Base-by-base conservation (phyloP, 2,888 invertebrate genomes). In the Melieria crassipennis region DNA sequence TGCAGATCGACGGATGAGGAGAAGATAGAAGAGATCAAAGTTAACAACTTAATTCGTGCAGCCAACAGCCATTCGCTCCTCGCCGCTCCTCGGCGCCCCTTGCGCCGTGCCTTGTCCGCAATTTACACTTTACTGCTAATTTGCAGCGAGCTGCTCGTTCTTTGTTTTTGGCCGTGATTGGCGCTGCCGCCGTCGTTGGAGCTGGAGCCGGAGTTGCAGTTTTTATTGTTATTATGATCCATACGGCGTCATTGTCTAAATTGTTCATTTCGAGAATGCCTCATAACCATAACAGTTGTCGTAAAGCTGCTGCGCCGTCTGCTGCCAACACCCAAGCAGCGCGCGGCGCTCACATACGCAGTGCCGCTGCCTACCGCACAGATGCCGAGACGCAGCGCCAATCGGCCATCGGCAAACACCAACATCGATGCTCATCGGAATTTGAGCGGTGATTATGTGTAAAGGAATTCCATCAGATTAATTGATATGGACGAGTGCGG, bases 401-500 rank as follows among this genome's bases (percentile, higher is more conserved):
- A 30, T 30, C 30, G 30, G 30, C 30, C 63, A 63, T 4, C 13
- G 30, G 13, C 57, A 30, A 57, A 5, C 52, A 52, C 5, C 52
- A 52, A 9, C 52, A 52, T 55, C 11, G 43, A 52, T 55, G 65
- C 56, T 57, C 65, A 57, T 65, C 57, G 57, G 9, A 16, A 52
- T 65, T 65, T 65, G 56, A 56, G 65, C 48, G 79, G 76, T 75
- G 81, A 80, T 80, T 82, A 81, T 81, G 81, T 82, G 81, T 81
- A 80, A 82, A 82, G 82, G 80, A 81, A 80, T 80, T 80, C 80
- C 80, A 81, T 81, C 82, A 80, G 80, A 82, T 80, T 82, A 82
- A 80, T 80, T 81, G 82, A 71, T 77, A 61, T 75, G 42, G 62
- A 46, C 42, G 62, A 57, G 57, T 16, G 9, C 9, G 5, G n/a